phyloP scores from a whole-genome alignment of 2,113 vertebrate genomes.

The Passer domesticus region DNA sequence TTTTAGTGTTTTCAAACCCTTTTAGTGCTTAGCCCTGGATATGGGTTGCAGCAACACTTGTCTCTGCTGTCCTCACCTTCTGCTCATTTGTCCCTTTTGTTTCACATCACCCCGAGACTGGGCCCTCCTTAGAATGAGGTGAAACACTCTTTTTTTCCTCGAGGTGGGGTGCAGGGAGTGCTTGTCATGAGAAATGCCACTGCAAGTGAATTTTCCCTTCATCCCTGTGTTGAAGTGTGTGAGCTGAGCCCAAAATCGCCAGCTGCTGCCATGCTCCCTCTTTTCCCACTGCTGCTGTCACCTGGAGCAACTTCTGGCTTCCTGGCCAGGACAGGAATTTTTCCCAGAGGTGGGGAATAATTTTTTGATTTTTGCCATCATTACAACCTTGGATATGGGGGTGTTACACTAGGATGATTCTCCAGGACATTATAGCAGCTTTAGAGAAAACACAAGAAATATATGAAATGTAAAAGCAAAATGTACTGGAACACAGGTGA shows the following conservation, averaged over 20 bases:
- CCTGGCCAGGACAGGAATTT: neutral
- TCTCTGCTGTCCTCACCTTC: neutral
- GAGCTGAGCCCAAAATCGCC: neutral
- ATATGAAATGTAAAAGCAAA: neutral
- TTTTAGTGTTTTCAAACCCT: neutral
- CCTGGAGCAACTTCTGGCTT: neutral
- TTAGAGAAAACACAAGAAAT: neutral
- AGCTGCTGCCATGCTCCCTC: neutral
- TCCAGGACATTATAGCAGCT: neutral
- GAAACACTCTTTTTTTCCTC: neutral
- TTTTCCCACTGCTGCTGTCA: neutral
- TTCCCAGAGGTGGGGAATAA: neutral
- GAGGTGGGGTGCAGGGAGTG: neutral
- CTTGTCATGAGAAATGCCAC: neutral
- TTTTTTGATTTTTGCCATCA: neutral
- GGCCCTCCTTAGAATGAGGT: neutral
- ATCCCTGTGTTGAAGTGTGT: accelerated
- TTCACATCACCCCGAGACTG: neutral
- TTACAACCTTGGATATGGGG: neutral
- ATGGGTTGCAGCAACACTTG: neutral
- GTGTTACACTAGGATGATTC: neutral
- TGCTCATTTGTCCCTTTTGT: neutral
- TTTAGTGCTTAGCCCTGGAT: neutral
- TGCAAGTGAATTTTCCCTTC: neutral
- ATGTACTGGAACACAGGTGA: neutral